Base-by-base conservation (phyloP, 2,888 invertebrate genomes). In the Cataglyphis cursor region DNA sequence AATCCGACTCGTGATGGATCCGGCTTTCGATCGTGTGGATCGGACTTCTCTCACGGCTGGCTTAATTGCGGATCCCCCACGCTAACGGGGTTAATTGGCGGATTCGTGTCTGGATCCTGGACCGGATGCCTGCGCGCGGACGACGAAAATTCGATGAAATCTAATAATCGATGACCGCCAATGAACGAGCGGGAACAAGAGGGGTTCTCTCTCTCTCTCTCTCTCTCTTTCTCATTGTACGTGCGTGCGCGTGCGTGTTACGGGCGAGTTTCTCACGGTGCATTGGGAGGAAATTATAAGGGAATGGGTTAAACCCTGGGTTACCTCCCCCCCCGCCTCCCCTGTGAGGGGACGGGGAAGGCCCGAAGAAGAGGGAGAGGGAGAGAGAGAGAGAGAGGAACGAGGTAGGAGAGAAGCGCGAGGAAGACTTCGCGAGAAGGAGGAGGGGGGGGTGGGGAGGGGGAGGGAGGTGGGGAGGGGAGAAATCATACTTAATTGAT, bases 191-290 rank as follows among this genome's bases (percentile, higher is more conserved):
- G 85, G 84, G 84, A 80, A 57, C 41, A n/a, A 54, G 68, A 68
- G 54, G 18, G 28, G n/a, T 2, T 51, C 15, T 44, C 15, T 51
- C 18, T 44, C 44, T 24, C 24, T 24, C 24, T 24, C 24, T 41
- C 41, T 41, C 41, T 41, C 41, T 41, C 3, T 12, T 12, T 41
- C 48, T 78, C 24, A 51, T 28, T 74, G 38, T 78, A 84, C 76
- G 85, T 89, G 86, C 91, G 88, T 90, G 87, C 87, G 88, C 92
- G 92, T 93, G 94, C 93, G 94, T 93, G 94, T 93, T 94, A 90
- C 92, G 89, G 89, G 89, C 91, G 86, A 93, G 93, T 94, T 94
- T 94, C 94, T 94, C 94, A 94, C 94, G 94, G 94, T 94, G 93
- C 94, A 94, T 94, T 93, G 93, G 93, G 87, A 92, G 92, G 91